Base-by-base conservation (phyloP, 2,113 vertebrate genomes). In the Proteles cristata region DNA sequence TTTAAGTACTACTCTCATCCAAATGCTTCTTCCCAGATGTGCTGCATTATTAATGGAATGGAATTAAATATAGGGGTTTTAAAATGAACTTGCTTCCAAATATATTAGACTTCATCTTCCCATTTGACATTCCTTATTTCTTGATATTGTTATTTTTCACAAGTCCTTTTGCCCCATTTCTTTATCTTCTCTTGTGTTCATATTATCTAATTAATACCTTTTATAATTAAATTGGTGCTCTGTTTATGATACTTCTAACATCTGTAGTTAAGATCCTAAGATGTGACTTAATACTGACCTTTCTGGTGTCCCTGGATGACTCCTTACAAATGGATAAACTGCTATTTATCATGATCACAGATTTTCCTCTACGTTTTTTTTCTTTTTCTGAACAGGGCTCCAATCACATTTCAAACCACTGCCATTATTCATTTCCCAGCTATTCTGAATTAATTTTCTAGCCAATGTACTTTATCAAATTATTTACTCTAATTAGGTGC, bases 1-100 rank as follows among this genome's bases (percentile, higher is more conserved):
- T 96, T 96, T 95, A 98, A 97, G 53, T 97, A 93, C 94, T 68
- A 19, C 39, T 96, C 43, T 88, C 55, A 82, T 96, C 68, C 94
- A 96, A 97, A 94, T 94, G 80, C 93, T 94, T 96, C 93, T 97
- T 96, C 93, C 81, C 90, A 97, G 93, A 92, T 97, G 66, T 95
- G 74, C 63, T 98, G 88, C 96, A 98, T 97, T 96, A 98, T 98
- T 97, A 95, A 98, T 97, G 55, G 73, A 68, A 73, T 92, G 26
- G 84, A 97, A 97, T 98, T 98, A 98, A 98, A 97, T 98, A 96
- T 63, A 98, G 90, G 88, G 55, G 53, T 94, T 97, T 97, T 96
- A 83, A 96, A 98, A 98, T 96, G 97, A 97, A 97, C 90, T 95
- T 96, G 94, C 83, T 96, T 98, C 95, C 93, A 97, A 97, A 97